Evolutionary conservation across 2,113 vertebrate species (phyloP), one percentile per base, ranked within the genome.

Genomic region (Mastomys coucha): DNA sequence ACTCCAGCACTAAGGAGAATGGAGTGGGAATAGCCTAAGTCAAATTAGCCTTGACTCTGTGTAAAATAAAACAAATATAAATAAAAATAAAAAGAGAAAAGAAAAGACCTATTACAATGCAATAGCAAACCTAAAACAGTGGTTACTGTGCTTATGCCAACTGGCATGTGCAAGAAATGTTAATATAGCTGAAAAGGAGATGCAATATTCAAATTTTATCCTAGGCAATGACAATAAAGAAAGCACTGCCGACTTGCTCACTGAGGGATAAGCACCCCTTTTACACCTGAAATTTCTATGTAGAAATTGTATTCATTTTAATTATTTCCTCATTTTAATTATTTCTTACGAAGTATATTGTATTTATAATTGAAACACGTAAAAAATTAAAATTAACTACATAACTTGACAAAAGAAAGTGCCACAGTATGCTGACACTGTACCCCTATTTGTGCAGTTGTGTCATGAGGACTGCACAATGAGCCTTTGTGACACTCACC

Each of bases 331-430:
- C 33, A 51, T 85, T 28, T 84, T 42, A 90, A 85, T 53, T 78
- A 93, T 33, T 91, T 91, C 89, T 9, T 17, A 39, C 16, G 65
- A 80, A 26, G 65, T 0, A 49, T 77, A 88, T 49, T 78, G 63
- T 12, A 87, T 1, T 22, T 33, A 14, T n/a, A 70, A 60, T 26
- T 91, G 82, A 84, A 85, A 28, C 9, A 51, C 12, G 9, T 45
- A 65, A 42, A 65, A 42, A 65, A 92, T 89, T 81, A 78, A 89
- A 91, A 77, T 88, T 4, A 0, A 87, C 24, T 77, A n/a, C 0
- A 49, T 7, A 96, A 31, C 85, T 93, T 86, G 88, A 42, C 20
- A 85, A 85, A 91, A 24, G 78, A 65, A 92, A 93, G 56, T 72
- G 31, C 14, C 36, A 45, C 6, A 7, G 36, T 1, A 39, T 56